Base-by-base conservation (phyloP, 2,797 vertebrate species). In the Phoebastria nigripes region DNA sequence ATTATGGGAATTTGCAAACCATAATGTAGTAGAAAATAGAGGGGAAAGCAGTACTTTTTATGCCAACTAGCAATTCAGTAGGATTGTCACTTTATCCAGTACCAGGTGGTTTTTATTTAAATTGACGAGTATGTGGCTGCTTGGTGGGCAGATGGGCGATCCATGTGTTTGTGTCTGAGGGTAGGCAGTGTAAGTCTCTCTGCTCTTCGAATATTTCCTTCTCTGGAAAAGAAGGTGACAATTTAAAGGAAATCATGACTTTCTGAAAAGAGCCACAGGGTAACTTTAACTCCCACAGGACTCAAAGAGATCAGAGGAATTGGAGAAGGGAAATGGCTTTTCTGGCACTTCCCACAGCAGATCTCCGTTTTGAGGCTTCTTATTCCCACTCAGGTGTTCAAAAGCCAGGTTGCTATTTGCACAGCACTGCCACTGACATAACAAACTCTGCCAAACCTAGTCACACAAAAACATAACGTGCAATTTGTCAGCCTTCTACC, bases 301-400 rank as follows among this genome's bases (percentile, higher is more conserved):
- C 59, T 33, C 59, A 82, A 69, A 82, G 24, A 71, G 42, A 85
- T 56, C 59, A 78, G 69, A 91, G 63, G 52, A 91, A 74, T 1
- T 1, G 1, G 31, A 83, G 69, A 63, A 81, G 35, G 8, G 55
- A 86, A 79, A 72, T 22, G 35, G 35, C 4, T 0, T 89, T 90
- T 93, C 86, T 86, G 55, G 63, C 71, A 80, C 62, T 90, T 89
- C 66, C 59, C 41, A 67, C 54, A 35, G 61, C 70, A 90, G 51
- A 87, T 89, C 49, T 91, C 71, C 0, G 0, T 76, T 95, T 67
- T 85, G 78, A 93, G 67, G 44, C 13, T 90, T 81, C 79, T 86
- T 83, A 71, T 81, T 95, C 82, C 82, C 91, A 46, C 69, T 81
- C 79, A 91, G 61, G 80, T 95, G 65, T 67, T 93, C 31, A 39